Evolutionary conservation across 30 jellyfish, hydroid and myxozoan genomes (phyloP), one percentile per base, ranked within the genome.

Genomic region (Pelagia noctiluca): DNA sequence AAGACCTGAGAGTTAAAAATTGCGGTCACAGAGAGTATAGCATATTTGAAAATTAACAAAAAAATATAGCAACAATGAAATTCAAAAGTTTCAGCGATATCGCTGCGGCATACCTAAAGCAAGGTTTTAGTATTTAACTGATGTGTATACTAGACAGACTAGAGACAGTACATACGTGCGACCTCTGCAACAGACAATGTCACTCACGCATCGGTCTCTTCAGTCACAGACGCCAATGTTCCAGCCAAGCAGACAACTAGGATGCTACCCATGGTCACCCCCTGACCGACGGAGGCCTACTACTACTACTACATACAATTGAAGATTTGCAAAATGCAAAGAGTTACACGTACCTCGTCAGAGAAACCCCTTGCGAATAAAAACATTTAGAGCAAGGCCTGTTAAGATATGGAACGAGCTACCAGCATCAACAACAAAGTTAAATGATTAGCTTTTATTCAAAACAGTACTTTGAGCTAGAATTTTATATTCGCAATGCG

Each of bases 1-100:
- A 8, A 5, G 71, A 71, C 57, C 69, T 68, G 18, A 2, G 31
- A 68, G 52, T n/a, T n/a, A n/a, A n/a, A n/a, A n/a, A n/a, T n/a
- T n/a, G n/a, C n/a, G n/a, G n/a, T n/a, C n/a, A n/a, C n/a, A n/a
- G n/a, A n/a, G n/a, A n/a, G n/a, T n/a, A n/a, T n/a, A n/a, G n/a
- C n/a, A n/a, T n/a, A n/a, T n/a, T n/a, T n/a, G n/a, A n/a, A n/a
- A n/a, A n/a, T n/a, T n/a, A n/a, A n/a, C n/a, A 42, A 42, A 42
- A 16, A 8, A 8, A 5, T 5, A 5, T 52, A 4, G 68, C 12
- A 19, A 52, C 2, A 52, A 3, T 52, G 26, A 52, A 25, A 3
- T 52, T 52, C 21, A 52, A 52, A 52, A 3, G 68, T 52, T 52
- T 52, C 30, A 52, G 21, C 21, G 68, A 52, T 52, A 3, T 52